Percentiles rank a stretch among this genome's conserved stretches.
Conservation (phyloP, 2,888 invertebrate genomes). For the Sphaerophoria taeniata region DNA sequence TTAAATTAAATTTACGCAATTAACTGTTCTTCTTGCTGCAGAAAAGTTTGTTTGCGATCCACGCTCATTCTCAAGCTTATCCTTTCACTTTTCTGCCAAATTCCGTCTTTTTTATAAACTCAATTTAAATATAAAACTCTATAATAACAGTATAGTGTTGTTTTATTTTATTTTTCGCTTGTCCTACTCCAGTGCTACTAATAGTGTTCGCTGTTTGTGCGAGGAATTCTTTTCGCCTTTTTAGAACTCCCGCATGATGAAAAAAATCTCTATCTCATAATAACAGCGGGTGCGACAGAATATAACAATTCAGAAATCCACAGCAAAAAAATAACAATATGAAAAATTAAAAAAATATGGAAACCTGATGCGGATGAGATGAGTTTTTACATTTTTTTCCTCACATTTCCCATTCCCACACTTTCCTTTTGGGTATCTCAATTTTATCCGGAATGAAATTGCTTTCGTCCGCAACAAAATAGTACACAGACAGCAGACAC, state of each 20-base stretch:
- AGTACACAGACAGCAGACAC: slow-evolving; percentile 26
- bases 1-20: slow-evolving; percentile 68
- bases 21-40: slow-evolving; percentile 44
- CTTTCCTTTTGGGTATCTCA: slow-evolving; percentile 2
- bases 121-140: slow-evolving; percentile 71
- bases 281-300: slow-evolving; percentile 26
- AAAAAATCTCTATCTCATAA: background rate
- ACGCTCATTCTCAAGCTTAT: background rate
- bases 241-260: slow-evolving; percentile 46
- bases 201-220: slow-evolving; percentile 67
- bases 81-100: background rate
- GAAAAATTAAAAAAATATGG: slow-evolving; percentile 36
- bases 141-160: slow-evolving; percentile 22
- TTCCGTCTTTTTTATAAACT: slow-evolving; percentile 27
- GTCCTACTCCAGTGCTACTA: slow-evolving; percentile 53
- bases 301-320: slow-evolving; percentile 13
- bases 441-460: slow-evolving; percentile 38
- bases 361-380: slow-evolving; percentile 70
- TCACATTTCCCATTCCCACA: slow-evolving; percentile 4
- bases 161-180: background rate
- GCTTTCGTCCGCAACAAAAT: slow-evolving; percentile 65
- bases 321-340: slow-evolving; percentile 14
- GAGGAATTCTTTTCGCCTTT: slow-evolving; percentile 38
- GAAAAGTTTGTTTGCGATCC: slow-evolving; percentile 15
- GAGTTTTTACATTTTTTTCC: slow-evolving; percentile 36